Percentiles rank a stretch among this genome's conserved stretches.
These are phyloP conservation scores for Aphrocallistes beatrix DNA, from an alignment of 37 sponge, comb jelly and placozoan species.

Conservation along the genomic window DNA sequence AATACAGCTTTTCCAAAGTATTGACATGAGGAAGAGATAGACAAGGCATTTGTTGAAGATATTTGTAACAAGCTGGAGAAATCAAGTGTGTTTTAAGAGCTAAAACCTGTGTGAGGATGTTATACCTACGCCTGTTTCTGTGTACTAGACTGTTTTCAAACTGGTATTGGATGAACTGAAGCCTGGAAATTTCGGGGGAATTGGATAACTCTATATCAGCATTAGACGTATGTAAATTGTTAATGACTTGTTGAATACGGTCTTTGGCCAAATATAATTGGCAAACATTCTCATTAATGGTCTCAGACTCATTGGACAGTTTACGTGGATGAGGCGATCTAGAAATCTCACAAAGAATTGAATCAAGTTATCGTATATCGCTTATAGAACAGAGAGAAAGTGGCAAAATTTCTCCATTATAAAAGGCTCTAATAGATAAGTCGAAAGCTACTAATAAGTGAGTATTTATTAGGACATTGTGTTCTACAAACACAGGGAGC, in stretches of 20 bases:
- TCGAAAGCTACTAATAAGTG: background rate
- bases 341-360: background rate
- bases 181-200: background rate
- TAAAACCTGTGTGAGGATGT: background rate
- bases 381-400: background rate
- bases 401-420: background rate
- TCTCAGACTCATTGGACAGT: background rate
- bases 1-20: no score
- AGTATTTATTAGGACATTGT: background rate
- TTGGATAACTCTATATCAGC: background rate
- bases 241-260: conserved; percentile 11
- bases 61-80: conserved; percentile 16
- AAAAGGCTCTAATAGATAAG: background rate
- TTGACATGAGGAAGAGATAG: no score
- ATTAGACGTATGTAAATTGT: background rate
- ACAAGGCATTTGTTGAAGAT: conserved; percentile 7
- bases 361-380: background rate
- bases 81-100: background rate
- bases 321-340: background rate
- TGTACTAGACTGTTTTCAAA: background rate
- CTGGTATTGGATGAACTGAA: conserved; percentile 12
- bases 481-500: background rate
- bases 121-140: conserved; percentile 16
- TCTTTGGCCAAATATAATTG: background rate
- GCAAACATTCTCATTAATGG: background rate